Evolutionary conservation across 2,113 vertebrate genomes (phyloP).

Genomic region (Daphoenositta chrysoptera): DNA sequence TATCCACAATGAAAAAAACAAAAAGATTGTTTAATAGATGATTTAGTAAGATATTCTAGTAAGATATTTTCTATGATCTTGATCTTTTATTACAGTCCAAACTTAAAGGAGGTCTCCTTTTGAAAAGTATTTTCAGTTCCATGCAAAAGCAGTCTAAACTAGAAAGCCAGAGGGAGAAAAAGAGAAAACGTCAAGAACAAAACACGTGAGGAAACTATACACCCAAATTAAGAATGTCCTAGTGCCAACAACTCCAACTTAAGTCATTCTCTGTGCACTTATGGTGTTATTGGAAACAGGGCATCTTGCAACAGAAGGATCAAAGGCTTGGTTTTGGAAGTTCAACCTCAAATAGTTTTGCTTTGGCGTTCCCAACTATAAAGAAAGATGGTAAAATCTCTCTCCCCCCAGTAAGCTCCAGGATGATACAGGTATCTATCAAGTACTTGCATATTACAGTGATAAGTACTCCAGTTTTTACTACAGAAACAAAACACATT

Average conservation of each 20-base stretch:
- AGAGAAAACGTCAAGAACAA: neutral
- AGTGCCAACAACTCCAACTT: neutral
- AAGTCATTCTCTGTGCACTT: neutral
- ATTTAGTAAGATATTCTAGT: neutral
- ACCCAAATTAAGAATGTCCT: neutral
- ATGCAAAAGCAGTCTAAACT: neutral
- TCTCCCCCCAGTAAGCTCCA: neutral
- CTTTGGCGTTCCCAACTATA: neutral
- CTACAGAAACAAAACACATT: neutral
- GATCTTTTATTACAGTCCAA: neutral
- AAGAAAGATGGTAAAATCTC: neutral
- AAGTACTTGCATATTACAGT: neutral
- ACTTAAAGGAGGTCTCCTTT: neutral
- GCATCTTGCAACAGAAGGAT: neutral
- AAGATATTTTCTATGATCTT: neutral
- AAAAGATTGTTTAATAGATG: neutral
- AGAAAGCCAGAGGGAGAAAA: neutral
- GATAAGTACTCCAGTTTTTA: neutral
- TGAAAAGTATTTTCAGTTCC: neutral
- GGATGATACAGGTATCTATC: neutral
- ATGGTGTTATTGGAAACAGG: neutral
- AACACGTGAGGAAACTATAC: neutral
- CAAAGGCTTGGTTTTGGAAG: neutral
- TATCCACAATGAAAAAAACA: neutral
- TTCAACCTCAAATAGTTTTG: neutral